phyloP scores from a whole-genome alignment of 2,888 invertebrate species.

The Lasioglossum villosulum region DNA sequence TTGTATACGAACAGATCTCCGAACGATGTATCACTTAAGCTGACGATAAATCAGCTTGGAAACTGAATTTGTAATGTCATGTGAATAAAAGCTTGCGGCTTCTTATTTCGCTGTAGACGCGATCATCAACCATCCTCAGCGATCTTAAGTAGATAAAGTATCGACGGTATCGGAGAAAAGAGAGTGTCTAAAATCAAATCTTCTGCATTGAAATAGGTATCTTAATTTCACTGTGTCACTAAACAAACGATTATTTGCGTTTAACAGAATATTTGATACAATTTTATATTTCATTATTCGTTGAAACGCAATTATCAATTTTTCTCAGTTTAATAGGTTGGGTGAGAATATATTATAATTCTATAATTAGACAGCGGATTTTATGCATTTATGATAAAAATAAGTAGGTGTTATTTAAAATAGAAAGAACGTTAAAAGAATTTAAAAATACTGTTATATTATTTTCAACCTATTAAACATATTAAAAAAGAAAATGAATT shows the following conservation, averaged over 20 bases:
- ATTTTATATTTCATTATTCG: no score
- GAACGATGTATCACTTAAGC: slow-evolving; percentile 5
- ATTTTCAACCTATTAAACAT: no score
- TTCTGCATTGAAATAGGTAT: neutral
- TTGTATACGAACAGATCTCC: neutral
- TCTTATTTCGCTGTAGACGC: slow-evolving; percentile 9
- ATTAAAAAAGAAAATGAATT: no score
- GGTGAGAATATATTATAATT: no score
- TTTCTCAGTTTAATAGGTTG: no score
- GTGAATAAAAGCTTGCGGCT: neutral
- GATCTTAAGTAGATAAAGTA: neutral
- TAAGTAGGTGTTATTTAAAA: no score
- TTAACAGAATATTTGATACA: neutral
- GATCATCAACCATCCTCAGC: slow-evolving; percentile 13
- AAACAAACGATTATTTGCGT: neutral
- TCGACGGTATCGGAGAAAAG: neutral
- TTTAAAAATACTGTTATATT: no score
- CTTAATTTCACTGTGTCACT: neutral
- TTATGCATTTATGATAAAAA: no score
- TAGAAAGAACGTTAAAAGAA: no score
- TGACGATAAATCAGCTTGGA: slow-evolving; percentile 9
- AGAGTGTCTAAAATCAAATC: neutral
- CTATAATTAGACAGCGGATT: no score
- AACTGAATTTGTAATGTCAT: slow-evolving; percentile 7
- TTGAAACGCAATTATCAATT: no score